Conservation (phyloP, 2,888 invertebrate genomes). For the Leptinotarsa juncta region DNA sequence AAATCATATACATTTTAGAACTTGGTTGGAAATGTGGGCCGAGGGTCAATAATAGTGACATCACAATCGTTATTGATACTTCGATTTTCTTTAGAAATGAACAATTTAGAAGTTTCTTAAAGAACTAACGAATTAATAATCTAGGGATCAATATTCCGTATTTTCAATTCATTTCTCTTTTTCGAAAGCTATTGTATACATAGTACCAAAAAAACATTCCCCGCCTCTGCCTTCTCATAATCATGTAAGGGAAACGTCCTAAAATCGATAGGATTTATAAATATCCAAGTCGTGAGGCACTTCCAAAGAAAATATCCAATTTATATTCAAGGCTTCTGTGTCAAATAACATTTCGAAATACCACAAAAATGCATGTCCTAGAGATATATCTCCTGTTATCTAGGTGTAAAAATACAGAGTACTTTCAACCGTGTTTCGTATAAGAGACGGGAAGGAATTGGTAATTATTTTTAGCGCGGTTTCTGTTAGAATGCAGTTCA, state of each 20-base stretch:
- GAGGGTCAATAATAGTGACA: too few relatives aligned
- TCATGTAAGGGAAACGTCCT: constrained; percentile 59
- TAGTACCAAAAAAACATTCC: background rate
- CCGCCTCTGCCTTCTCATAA: background rate
- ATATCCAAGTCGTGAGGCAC: constrained; percentile 37
- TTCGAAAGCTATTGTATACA: too few relatives aligned
- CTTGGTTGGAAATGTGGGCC: too few relatives aligned
- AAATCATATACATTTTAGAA: too few relatives aligned
- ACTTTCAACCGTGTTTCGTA: constrained; percentile 30
- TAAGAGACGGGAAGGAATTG: constrained; percentile 6
- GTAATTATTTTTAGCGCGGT: constrained; percentile 9
- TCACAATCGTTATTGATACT: too few relatives aligned
- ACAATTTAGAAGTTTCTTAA: too few relatives aligned
- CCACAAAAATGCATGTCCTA: constrained; percentile 38
- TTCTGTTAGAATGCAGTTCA: background rate
- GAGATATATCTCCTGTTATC: constrained; percentile 36
- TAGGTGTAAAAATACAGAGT: constrained; percentile 33
- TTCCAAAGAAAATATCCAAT: constrained; percentile 42
- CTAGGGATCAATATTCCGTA: too few relatives aligned
- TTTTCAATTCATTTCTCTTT: too few relatives aligned
- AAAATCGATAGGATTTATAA: constrained; percentile 61
- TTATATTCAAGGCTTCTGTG: constrained; percentile 43
- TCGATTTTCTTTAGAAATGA: too few relatives aligned
- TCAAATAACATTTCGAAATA: constrained; percentile 40
- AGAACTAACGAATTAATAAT: too few relatives aligned